Base-by-base conservation (phyloP, 2,888 invertebrate genomes). In the Adelognathus sp. region DNA sequence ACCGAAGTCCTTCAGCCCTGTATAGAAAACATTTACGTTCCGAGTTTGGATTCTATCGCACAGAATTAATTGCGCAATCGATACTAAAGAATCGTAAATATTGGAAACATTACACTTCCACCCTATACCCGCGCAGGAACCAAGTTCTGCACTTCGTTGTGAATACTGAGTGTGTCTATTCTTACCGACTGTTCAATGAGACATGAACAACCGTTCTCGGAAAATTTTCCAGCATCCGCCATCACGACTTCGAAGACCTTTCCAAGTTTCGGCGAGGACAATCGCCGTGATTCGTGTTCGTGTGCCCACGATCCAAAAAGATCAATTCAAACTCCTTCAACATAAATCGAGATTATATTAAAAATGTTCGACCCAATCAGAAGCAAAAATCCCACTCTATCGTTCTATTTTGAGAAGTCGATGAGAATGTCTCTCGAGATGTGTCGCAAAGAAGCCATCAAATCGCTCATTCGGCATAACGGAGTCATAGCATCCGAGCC, bases 241-340 rank as follows among this genome's bases (percentile, higher is more conserved):
- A 82, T 85, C 85, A 81, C 80, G 82, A 86, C 86, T 83, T 85
- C 83, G 79, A 82, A 82, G 82, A 52, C 83, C 80, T 81, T 80
- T 85, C 79, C 85, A 82, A 82, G 82, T 87, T 85, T 85, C 79
- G 85, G 80, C 83, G 83, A 82, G 83, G 80, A 81, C 86, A 84
- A 82, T 82, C 85, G 83, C 86, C 85, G 83, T 84, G n/a, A 29
- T 29, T 58, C 21, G 44, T 44, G 44, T 2, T 24, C 11, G 21
- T 9, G 11, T 21, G 46, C 2, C 3, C 2, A 3, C 46, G 21
- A 3, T 18, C 14, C 16, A 6, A 4, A 11, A 46, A 21, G 18
- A 46, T 21, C 46, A 18, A 18, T 46, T 31, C 29, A 18, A 67
- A 18, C 29, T 29, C 18, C 6, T 16, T 41, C 21, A 54, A 16